These are phyloP conservation scores for Echiichthys vipera DNA, from an alignment of 2,797 vertebrate species.

Conservation along the genomic window DNA sequence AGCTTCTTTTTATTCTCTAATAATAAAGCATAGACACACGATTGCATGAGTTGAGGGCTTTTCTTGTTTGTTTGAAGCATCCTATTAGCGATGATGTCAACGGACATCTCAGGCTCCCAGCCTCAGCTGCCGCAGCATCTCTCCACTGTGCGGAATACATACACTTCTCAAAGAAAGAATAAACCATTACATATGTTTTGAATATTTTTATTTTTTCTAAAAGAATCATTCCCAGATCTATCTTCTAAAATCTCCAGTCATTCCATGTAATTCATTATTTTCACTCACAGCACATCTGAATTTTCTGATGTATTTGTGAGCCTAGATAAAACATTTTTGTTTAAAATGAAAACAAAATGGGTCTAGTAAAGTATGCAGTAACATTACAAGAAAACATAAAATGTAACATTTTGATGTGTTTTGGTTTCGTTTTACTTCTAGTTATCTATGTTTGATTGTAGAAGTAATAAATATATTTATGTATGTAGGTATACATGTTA, in stretches of 20 bases:
- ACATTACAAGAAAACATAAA: background rate
- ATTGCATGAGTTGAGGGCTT: conserved; percentile 14
- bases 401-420: background rate
- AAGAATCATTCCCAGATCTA: background rate
- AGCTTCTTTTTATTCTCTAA: conserved; percentile 71
- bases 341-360: background rate
- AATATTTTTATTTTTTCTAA: background rate
- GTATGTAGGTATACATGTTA: background rate
- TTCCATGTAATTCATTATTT: background rate
- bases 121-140: background rate
- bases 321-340: background rate
- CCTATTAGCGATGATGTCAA: background rate
- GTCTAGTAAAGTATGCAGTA: background rate
- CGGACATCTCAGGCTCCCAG: background rate
- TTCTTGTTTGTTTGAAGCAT: conserved; percentile 46
- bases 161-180: background rate
- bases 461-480: background rate
- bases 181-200: background rate
- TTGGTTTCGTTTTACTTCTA: background rate
- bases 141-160: background rate
- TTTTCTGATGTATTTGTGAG: background rate
- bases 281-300: background rate
- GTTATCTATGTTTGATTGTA: background rate
- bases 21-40: conserved; percentile 60
- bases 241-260: background rate